Base-by-base conservation (phyloP, 2,888 invertebrate genomes). In the Iselma pallidipennis region DNA sequence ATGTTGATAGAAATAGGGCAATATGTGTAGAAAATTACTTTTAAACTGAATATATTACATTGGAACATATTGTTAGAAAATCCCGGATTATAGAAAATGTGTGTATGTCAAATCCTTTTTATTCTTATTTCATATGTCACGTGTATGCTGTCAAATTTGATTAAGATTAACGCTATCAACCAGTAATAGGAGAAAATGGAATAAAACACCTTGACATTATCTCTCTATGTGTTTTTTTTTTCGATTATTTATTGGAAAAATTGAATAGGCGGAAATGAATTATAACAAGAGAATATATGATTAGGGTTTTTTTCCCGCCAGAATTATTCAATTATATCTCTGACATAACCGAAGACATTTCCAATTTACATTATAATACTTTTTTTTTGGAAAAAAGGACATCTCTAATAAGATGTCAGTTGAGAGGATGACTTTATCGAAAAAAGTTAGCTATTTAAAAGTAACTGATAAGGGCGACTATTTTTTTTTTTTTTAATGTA, bases 21-120 rank as follows among this genome's bases (percentile, higher is more conserved):
- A 79, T 78, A 77, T 78, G 74, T 76, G 76, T 72, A 76, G 78
- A 77, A 80, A 78, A 79, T 78, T 77, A 75, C 77, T 76, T 79
- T 78, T 78, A 78, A 78, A 78, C 73, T 75, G 78, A 78, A 80
- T 79, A 78, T 74, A 76, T 79, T 78, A 78, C 66, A 63, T 73
- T 71, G 55, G 58, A 54, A 65, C 65, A 70, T 73, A 76, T 78
- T 78, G 76, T 77, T 69, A 68, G 56, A 59, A 74, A 77, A 76
- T 74, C 75, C 77, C 61, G 72, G 77, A 78, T 78, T 78, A 77
- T 71, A 67, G 77, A 73, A 74, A 74, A 74, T 70, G 65, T 57
- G 64, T 65, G 65, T 63, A 60, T 71, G 65, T 64, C 65, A 65
- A 71, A 74, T 71, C 72, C 72, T 68, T 69, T 73, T 71, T 74